phyloP scores from a whole-genome alignment of 2,113 vertebrate species.

The Brachypteracias leptosomus region DNA sequence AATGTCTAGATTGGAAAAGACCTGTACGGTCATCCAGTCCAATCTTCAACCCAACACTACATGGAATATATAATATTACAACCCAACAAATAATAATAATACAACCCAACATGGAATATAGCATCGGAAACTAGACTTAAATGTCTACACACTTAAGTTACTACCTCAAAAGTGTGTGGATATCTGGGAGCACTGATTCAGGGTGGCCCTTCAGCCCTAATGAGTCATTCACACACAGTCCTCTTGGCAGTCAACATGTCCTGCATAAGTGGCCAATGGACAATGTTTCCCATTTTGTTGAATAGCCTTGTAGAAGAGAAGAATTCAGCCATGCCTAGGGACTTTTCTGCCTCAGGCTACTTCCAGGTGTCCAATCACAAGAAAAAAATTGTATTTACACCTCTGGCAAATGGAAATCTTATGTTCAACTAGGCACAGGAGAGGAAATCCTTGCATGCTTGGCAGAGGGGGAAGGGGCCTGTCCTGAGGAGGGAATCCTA shows the following conservation, averaged over 20 bases:
- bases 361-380: not conserved
- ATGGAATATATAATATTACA: too few relatives aligned
- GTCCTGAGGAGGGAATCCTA: not conserved
- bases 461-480: not conserved
- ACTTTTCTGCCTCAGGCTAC: not conserved
- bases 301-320: not conserved
- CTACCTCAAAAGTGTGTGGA: accelerated
- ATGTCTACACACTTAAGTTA: not conserved
- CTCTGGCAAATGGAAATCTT: not conserved
- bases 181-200: not conserved
- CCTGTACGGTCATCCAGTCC: too few relatives aligned
- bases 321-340: not conserved
- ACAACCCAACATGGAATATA: not conserved
- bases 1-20: too few relatives aligned
- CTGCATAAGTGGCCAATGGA: not conserved
- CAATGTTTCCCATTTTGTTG: not conserved
- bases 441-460: not conserved
- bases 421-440: not conserved
- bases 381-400: not conserved
- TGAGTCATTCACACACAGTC: not conserved
- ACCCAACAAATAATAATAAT: too few relatives aligned
- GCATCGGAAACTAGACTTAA: not conserved
- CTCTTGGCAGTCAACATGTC: not conserved
- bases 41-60: too few relatives aligned
- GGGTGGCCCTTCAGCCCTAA: not conserved